These are phyloP conservation scores for Montipora efflorescens DNA, from an alignment of 64 coral and sea anemone genomes.

Conservation along the genomic window DNA sequence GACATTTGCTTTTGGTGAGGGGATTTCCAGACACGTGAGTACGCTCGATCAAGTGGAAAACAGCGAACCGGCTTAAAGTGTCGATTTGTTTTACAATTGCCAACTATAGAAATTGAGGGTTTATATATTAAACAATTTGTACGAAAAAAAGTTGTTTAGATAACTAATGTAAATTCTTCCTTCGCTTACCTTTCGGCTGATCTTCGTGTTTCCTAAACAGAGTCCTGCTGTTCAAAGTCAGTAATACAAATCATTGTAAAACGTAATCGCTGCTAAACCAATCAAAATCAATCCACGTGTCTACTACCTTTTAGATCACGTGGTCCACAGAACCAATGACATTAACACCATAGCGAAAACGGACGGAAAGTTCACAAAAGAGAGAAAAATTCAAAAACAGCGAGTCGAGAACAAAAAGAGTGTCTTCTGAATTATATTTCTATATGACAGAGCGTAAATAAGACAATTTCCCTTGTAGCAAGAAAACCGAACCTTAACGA, in stretches of 20 bases:
- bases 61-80: too few relatives aligned
- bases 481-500: neutral
- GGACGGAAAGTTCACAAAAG: neutral
- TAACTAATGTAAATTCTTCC: neutral
- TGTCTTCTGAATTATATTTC: neutral
- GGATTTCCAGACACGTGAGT: too few relatives aligned
- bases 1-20: too few relatives aligned
- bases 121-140: neutral
- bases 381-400: neutral
- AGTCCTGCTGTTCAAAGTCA: constrained; percentile 12
- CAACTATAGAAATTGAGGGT: neutral
- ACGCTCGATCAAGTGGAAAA: too few relatives aligned
- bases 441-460: neutral
- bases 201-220: constrained; percentile 3
- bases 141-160: neutral
- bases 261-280: neutral
- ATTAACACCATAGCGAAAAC: neutral
- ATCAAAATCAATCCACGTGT: constrained; percentile 24
- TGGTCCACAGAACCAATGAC: neutral
- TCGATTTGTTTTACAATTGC: neutral
- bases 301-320: neutral
- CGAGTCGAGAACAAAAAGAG: too few relatives aligned
- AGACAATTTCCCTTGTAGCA: neutral
- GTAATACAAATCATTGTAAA: neutral
- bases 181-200: neutral